Evolutionary conservation across 2,888 invertebrate species (phyloP), one percentile per base, ranked within the genome.

Genomic region (Seira musarum): DNA sequence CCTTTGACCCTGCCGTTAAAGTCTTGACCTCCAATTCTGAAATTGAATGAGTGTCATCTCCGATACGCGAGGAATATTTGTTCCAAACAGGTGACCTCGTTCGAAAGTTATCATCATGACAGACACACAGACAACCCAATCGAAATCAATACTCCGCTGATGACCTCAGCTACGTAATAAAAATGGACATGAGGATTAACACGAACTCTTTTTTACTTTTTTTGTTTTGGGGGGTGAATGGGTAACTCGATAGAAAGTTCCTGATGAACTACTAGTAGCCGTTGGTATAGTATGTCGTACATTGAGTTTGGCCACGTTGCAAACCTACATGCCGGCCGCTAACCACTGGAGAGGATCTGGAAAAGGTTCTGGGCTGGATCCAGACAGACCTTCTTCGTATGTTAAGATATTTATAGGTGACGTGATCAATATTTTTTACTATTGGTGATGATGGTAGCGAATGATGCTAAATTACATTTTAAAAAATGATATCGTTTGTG

Each of bases 251-350:
- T 86, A 95, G 95, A 92, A 92, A 85, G 92, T 94, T 40, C 91
- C 93, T 21, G 91, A 92, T 24, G 93, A 94, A 88, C 94, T 95
- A 88, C 92, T 93, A 53, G 90, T 91, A 21, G 93, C 93, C 24
- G 89, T 96, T 82, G 93, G 95, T 5, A 91, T 92, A 10, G 93
- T 95, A 17, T 95, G 95, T 87, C 92, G 93, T 21, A 93, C 94
- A 0, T 91, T 93, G 1, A 93, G 94, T 88, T 90, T 96, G 82
- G 95, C 95, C 40, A 94, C 94, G 88, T 91, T 96, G 77, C 93
- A 94, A 68, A 93, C 95, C 91, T 93, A 94, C 87, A 95, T 95
- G 89, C 96, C 96, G 5, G 89, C 90, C 67, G 90, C 91, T 73
- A 90, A 90, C 57, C 92, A 93, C 86, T 96, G 95, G 95, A 90